Conservation (phyloP, 2,113 vertebrate genomes). For the Orcinus orca region DNA sequence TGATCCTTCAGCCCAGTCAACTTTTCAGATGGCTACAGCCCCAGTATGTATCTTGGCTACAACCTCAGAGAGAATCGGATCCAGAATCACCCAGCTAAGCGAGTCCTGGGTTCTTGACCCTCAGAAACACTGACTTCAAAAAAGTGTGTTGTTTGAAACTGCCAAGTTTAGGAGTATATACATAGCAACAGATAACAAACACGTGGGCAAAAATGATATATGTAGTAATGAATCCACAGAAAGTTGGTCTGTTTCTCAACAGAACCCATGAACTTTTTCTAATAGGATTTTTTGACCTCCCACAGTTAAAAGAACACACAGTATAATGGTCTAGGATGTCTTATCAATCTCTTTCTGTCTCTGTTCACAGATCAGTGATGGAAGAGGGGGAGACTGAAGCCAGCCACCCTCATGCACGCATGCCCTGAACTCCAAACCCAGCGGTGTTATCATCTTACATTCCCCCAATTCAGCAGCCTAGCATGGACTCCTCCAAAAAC, state of each 20-base stretch:
- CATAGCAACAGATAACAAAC: not conserved
- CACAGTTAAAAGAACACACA: not conserved
- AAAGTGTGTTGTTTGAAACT: not conserved
- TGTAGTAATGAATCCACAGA: not conserved
- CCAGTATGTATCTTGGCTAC: not conserved
- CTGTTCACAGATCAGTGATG: not conserved
- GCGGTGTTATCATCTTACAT: fast-evolving
- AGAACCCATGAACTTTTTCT: not conserved
- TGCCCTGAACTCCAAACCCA: not conserved
- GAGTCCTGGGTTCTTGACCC: not conserved
- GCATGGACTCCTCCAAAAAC: not conserved
- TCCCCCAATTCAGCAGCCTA: not conserved
- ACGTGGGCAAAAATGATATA: not conserved
- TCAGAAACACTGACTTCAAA: not conserved
- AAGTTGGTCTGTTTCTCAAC: not conserved
- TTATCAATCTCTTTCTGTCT: not conserved
- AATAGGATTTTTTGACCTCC: not conserved
- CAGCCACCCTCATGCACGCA: not conserved
- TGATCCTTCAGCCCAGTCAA: not conserved
- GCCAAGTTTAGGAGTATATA: not conserved
- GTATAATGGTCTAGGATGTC: not conserved
- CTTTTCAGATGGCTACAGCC: not conserved
- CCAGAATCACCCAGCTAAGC: not conserved
- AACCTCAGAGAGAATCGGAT: not conserved
- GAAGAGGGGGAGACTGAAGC: not conserved